Conservation (phyloP, 2,113 vertebrate species). For the Caloenas nicobarica region DNA sequence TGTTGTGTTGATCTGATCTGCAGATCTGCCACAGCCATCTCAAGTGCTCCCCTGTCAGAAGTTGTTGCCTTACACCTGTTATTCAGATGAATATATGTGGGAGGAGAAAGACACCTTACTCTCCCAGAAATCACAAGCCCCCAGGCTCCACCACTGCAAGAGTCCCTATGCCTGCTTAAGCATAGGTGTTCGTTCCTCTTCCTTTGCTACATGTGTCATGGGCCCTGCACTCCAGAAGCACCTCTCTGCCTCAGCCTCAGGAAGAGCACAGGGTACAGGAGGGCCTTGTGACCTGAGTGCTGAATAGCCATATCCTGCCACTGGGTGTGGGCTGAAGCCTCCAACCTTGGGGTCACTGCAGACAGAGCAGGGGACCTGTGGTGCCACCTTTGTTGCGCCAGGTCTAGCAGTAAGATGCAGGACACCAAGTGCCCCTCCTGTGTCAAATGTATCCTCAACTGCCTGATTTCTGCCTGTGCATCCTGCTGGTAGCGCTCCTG, state of each 20-base stretch:
- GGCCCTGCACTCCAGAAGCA: neutral
- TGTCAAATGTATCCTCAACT: neutral
- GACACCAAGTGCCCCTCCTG: too few species aligned
- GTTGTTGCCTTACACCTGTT: neutral
- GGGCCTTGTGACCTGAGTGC: neutral
- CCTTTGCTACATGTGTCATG: neutral
- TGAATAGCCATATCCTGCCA: neutral
- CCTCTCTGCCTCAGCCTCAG: neutral
- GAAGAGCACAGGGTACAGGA: neutral
- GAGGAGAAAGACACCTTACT: neutral
- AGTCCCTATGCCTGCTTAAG: neutral
- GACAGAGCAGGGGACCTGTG: neutral
- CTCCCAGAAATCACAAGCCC: neutral
- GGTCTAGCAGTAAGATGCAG: neutral
- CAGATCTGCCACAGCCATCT: neutral
- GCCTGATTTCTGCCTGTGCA: neutral
- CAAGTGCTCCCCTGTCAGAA: neutral
- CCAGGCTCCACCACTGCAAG: neutral
- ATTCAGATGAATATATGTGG: neutral
- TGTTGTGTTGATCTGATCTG: neutral
- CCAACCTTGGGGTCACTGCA: neutral
- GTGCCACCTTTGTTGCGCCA: neutral
- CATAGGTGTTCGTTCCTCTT: neutral
- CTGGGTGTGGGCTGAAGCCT: neutral
- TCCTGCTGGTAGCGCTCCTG: neutral